Evolutionary conservation across 2,888 invertebrate species (phyloP), one percentile per base, ranked within the genome.

Genomic region (Hyppa rectilinea): DNA sequence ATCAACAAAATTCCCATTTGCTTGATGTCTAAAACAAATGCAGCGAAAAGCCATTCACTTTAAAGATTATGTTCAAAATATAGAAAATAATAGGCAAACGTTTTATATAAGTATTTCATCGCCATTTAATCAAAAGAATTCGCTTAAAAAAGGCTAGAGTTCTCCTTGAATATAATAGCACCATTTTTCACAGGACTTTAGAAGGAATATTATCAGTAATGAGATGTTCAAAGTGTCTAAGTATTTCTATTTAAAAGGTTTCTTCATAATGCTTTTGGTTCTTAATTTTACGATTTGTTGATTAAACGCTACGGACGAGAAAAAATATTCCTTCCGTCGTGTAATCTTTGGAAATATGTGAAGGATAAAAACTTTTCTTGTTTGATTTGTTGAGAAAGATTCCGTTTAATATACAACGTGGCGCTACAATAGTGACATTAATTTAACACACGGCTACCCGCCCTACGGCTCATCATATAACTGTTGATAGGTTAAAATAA

Each of bases 131-230:
- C 77, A 86, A 45, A 85, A 85, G 76, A 43, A 63, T 82, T 79
- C 74, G 55, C 60, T 52, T 59, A 68, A 71, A 75, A 78, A 75
- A 75, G 45, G 43, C 60, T 47, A 49, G 20, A 70, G 20, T 55
- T 56, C 67, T 55, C 29, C 68, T 79, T 65, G 56, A 69, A 76
- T 77, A 76, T 81, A 87, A 84, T 84, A 67, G 72, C 38, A 43
- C 61, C 72, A 84, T 84, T 86, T 85, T 78, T 84, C 75, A 84
- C 66, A 75, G 77, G 81, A 63, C 70, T 76, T n/a, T 75, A 50
- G 61, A 60, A 67, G 58, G 62, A 81, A 49, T 84, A 84, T 78
- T 77, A 81, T 76, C 63, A 63, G 75, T 83, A 78, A 85, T 80
- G 81, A 80, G 74, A 66, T 71, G 40, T 58, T 71, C 29, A 71